Conservation (phyloP, 2,888 invertebrate genomes). For the Serripes groenlandicus region DNA sequence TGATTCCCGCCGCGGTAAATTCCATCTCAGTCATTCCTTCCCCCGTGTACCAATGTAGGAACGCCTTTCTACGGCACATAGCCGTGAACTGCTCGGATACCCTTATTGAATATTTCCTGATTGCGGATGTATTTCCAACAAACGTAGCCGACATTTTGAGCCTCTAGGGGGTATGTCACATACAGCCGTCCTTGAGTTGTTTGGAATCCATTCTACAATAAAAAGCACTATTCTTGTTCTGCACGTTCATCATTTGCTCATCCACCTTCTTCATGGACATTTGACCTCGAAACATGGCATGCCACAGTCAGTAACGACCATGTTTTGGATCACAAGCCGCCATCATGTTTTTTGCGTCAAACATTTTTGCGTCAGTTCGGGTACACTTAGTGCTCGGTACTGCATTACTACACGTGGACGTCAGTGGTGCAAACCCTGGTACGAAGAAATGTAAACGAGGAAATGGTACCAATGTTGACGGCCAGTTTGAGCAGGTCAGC, state of each 20-base stretch:
- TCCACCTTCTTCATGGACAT: constrained; percentile 98
- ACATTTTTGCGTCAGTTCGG: constrained; percentile 95
- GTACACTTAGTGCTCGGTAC: constrained; percentile 91
- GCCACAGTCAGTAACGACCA: constrained; percentile 94
- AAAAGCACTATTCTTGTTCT: constrained; percentile 96
- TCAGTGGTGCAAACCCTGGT: constrained; percentile 95
- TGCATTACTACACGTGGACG: constrained; percentile 93
- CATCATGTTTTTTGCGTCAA: constrained; percentile 99
- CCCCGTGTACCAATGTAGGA: constrained; percentile 99
- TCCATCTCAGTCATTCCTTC: constrained; percentile 97
- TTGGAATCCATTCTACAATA: constrained; percentile 97
- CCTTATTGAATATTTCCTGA: constrained; percentile 80
- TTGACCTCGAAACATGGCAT: constrained; percentile 94
- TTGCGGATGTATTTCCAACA: constrained; percentile 89
- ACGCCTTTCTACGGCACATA: constrained; percentile 98
- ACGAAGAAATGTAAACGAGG: constrained; percentile 96
- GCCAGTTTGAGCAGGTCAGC: constrained; percentile 92
- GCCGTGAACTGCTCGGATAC: constrained; percentile 89
- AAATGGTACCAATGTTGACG: constrained; percentile 97
- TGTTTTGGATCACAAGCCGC: constrained; percentile 97
- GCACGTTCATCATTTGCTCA: constrained; percentile 96
- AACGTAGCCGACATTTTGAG: constrained; percentile 96
- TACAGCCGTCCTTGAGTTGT: constrained; percentile 96
- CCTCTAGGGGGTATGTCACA: constrained; percentile 97
- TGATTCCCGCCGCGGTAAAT: constrained; percentile 97